Base-by-base conservation (phyloP, 2,888 invertebrate species). In the Phengaris alcon region DNA sequence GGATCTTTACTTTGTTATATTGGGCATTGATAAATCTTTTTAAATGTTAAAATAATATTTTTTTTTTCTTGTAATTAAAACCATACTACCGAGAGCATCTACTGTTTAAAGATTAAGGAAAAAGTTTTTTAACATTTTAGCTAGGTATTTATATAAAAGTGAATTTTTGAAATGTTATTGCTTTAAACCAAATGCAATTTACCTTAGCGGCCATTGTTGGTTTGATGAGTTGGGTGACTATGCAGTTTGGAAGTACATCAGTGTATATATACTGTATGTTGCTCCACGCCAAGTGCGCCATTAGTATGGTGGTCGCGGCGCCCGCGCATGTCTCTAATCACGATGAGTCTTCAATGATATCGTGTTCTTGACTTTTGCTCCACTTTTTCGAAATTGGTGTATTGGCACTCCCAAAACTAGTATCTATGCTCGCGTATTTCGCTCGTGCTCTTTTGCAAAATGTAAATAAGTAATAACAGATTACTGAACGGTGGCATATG, bases 271-370 rank as follows among this genome's bases (percentile, higher is more conserved):
- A 91, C 81, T 81, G 76, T 81, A 80, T 78, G 91, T 92, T 93
- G 89, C 91, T 89, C 90, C 88, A 76, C 78, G 78, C 86, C 90
- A 90, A 90, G 90, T 87, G 86, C 87, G 83, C 85, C 85, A 84
- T 91, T 90, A 88, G 91, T 90, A 91, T 91, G 90, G 85, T 88
- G 79, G 83, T 85, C 86, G 90, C 89, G 87, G 88, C 87, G 86
- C 84, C 86, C 82, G 87, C 84, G 90, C 91, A 92, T 91, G 92
- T 86, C 83, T 83, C 91, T 86, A 91, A 92, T 91, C 89, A 86
- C 82, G 89, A 92, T 92, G 91, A 92, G 90, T 84, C 88, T 84
- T 91, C 89, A 88, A 85, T 90, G 90, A 90, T 89, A 91, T 90
- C 88, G 83, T 82, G 87, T 86, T 87, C 88, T 91, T 91, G 90